These are phyloP conservation scores for Galago senegalensis DNA, from an alignment of 2,797 vertebrate species.

Conservation along the genomic window DNA sequence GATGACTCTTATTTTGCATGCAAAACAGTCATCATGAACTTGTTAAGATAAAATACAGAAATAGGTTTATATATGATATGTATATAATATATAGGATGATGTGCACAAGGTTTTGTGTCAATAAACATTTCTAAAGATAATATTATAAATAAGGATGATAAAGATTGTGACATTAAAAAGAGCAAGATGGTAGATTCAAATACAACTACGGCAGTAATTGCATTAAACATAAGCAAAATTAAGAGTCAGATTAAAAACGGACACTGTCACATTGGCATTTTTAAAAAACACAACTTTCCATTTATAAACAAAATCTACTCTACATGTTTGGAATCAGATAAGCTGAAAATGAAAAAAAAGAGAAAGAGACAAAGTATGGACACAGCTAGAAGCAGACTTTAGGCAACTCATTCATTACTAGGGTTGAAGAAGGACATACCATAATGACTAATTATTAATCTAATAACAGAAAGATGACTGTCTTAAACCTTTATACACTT, in stretches of 20 bases:
- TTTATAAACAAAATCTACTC: neutral
- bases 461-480: neutral
- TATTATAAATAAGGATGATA: neutral
- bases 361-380: rapidly evolving
- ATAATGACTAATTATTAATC: neutral
- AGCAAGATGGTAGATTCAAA: too few species aligned
- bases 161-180: neutral
- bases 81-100: neutral
- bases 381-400: neutral
- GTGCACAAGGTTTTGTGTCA: neutral
- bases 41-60: neutral
- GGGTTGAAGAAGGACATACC: neutral
- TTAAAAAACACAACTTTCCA: neutral
- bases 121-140: neutral
- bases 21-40: neutral
- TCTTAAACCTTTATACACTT: neutral
- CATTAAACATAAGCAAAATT: neutral
- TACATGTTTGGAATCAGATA: neutral
- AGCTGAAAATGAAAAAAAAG: neutral
- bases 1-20: neutral
- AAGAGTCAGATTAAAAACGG: neutral
- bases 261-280: neutral
- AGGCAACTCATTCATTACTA: neutral
- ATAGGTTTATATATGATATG: neutral
- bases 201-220: neutral